Percentiles rank a stretch among this genome's conserved stretches.
Conservation (phyloP, 2,113 vertebrate genomes). For the Nerophis lumbriciformis region DNA sequence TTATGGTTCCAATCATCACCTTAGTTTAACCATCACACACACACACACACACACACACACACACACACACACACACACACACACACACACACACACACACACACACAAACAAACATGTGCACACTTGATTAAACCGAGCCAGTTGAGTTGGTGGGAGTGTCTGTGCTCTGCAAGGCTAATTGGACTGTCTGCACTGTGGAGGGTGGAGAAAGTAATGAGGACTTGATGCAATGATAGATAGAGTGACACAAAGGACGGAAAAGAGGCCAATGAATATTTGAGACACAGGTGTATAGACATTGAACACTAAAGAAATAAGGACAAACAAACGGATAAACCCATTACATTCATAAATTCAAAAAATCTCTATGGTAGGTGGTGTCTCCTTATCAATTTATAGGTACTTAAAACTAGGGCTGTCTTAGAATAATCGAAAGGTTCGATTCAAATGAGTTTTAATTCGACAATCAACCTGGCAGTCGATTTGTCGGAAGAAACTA, state of each 20-base stretch:
- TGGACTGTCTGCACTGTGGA: slow-evolving; percentile 53
- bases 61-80: slow-evolving; percentile 1
- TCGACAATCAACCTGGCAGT: too few species aligned
- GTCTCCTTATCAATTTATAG: too few species aligned
- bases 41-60: background rate
- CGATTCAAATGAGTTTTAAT: too few species aligned
- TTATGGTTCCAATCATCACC: slow-evolving; percentile 37
- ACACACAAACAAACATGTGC: background rate
- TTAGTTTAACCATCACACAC: slow-evolving; percentile 9
- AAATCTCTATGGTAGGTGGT: too few species aligned
- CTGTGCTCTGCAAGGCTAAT: slow-evolving; percentile 52
- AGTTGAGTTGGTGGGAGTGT: slow-evolving; percentile 62
- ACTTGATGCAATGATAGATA: slow-evolving; percentile 25
- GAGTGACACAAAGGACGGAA: slow-evolving; percentile 11
- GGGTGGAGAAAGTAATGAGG: slow-evolving; percentile 38
- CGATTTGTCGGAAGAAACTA: too few species aligned
- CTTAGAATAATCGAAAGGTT: too few species aligned
- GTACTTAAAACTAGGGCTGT: too few species aligned
- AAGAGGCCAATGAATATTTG: background rate
- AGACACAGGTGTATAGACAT: background rate
- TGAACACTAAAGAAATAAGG: background rate
- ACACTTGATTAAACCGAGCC: slow-evolving; percentile 63
- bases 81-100: slow-evolving; percentile 1
- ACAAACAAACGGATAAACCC: background rate
- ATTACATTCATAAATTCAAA: background rate